A percentile compares a stretch with the other conserved stretches of the same genome.
phyloP scores from a whole-genome alignment of 2,113 vertebrate genomes.

The Macheiramphus alcinus region DNA sequence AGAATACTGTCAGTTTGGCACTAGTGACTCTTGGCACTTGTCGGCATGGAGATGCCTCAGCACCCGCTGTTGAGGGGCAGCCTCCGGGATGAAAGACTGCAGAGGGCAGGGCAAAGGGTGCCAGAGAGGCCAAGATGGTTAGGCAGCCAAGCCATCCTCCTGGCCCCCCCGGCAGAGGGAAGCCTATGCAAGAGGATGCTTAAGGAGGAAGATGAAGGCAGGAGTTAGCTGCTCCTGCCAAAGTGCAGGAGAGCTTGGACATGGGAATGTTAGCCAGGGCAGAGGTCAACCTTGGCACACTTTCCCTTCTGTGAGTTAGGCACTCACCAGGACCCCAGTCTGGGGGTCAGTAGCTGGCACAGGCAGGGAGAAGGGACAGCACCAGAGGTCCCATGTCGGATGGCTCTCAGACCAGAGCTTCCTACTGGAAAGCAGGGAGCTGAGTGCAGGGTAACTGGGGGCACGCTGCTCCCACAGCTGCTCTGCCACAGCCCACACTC shows the following conservation, averaged over 20 bases:
- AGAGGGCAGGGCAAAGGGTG: background rate
- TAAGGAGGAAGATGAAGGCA: background rate
- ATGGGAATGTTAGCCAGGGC: background rate
- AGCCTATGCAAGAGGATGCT: background rate
- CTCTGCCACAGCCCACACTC: background rate
- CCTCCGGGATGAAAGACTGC: background rate
- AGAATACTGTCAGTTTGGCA: background rate
- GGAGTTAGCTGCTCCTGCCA: background rate
- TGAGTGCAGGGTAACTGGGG: background rate
- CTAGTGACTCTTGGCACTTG: background rate
- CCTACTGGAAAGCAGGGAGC: background rate
- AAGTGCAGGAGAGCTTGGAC: background rate
- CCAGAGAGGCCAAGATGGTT: background rate
- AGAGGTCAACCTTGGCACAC: background rate
- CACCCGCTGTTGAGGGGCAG: background rate
- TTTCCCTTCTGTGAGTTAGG: background rate
- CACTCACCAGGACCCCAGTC: background rate
- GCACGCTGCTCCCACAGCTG: background rate
- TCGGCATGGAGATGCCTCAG: background rate
- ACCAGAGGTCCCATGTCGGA: background rate
- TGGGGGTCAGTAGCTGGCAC: rapidly evolving
- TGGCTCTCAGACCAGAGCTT: background rate
- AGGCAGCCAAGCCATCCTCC: background rate
- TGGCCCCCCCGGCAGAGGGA: background rate
- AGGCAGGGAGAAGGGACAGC: background rate